Conservation (phyloP, 2,888 invertebrate species). For the Trypoxylon attenuatum region DNA sequence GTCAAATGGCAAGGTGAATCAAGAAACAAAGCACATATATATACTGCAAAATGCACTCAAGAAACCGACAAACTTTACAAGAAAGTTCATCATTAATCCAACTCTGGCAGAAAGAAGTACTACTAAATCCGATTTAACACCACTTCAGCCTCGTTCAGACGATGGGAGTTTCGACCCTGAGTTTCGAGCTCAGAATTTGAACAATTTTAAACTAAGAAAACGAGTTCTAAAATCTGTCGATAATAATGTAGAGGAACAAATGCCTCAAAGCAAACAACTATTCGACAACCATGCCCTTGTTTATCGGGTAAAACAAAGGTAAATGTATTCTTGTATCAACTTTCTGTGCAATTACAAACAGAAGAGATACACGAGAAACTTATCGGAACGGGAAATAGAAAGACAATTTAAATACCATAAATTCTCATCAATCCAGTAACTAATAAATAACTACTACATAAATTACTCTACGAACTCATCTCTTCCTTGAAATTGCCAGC, state of each 20-base stretch:
- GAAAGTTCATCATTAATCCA: slow-evolving; percentile 32
- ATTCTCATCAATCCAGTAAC: too few relatives aligned
- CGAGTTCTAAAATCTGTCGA: slow-evolving; percentile 55
- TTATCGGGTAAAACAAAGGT: slow-evolving; percentile 68
- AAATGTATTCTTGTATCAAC: background rate
- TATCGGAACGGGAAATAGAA: too few relatives aligned
- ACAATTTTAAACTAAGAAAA: slow-evolving; percentile 63
- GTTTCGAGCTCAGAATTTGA: slow-evolving; percentile 59
- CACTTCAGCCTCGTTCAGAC: slow-evolving; percentile 65
- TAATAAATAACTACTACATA: too few relatives aligned
- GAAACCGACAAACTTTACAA: slow-evolving; percentile 50
- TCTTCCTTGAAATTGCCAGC: too few relatives aligned
- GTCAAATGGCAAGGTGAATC: slow-evolving; percentile 64
- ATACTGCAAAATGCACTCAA: slow-evolving; percentile 67
- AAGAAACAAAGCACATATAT: slow-evolving; percentile 70
- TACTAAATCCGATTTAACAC: slow-evolving; percentile 12
- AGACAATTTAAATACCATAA: too few relatives aligned
- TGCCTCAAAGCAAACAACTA: slow-evolving; percentile 52
- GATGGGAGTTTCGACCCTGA: slow-evolving; percentile 42
- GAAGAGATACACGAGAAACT: background rate
- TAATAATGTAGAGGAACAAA: slow-evolving; percentile 33
- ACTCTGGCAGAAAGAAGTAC: slow-evolving; percentile 18
- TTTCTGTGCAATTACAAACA: background rate
- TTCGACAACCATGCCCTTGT: slow-evolving; percentile 69
- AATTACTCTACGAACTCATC: too few relatives aligned